Evolutionary conservation across 1,140 invertebrate species (phyloP).

Genomic region (Danaus melanippus): DNA sequence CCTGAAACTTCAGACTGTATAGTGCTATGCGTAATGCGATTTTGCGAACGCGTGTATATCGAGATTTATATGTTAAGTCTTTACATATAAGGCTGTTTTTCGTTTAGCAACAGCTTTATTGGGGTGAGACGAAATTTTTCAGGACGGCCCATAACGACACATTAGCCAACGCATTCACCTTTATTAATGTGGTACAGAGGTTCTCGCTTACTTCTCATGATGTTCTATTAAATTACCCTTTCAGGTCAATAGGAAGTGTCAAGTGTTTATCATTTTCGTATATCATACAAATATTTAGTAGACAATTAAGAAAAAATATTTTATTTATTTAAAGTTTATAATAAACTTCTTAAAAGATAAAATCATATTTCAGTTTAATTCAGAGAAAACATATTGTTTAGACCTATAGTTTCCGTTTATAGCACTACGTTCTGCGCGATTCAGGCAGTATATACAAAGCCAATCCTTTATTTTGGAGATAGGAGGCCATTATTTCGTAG

Average conservation of each 20-base stretch:
- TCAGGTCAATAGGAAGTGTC: slow-evolving; percentile 38
- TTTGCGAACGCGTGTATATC: slow-evolving; percentile 6
- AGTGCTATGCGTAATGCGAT: slow-evolving; percentile 15
- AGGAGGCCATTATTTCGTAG: slow-evolving; percentile 33
- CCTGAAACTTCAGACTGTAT: slow-evolving; percentile 16
- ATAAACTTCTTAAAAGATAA: no score
- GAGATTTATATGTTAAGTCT: slow-evolving; percentile 27
- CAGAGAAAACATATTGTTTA: neutral
- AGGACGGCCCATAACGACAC: slow-evolving; percentile 61
- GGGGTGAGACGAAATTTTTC: slow-evolving; percentile 55
- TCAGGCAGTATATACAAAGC: neutral
- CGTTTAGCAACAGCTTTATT: slow-evolving; percentile 21
- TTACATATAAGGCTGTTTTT: slow-evolving; percentile 25
- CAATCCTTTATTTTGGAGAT: slow-evolving; percentile 20
- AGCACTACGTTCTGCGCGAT: neutral
- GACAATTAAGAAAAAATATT: neutral
- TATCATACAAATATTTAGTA: neutral
- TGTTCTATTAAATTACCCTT: slow-evolving; percentile 30
- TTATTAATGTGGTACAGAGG: slow-evolving; percentile 62
- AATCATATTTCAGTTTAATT: no score
- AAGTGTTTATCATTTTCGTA: slow-evolving; percentile 31
- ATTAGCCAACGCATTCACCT: slow-evolving; percentile 62
- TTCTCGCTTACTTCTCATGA: slow-evolving; percentile 35
- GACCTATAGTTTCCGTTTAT: slow-evolving; percentile 4
- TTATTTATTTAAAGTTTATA: slow-evolving; percentile 10